Evolutionary conservation across 1,140 invertebrate genomes (phyloP).

Genomic region (Hypothenemus hampei): DNA sequence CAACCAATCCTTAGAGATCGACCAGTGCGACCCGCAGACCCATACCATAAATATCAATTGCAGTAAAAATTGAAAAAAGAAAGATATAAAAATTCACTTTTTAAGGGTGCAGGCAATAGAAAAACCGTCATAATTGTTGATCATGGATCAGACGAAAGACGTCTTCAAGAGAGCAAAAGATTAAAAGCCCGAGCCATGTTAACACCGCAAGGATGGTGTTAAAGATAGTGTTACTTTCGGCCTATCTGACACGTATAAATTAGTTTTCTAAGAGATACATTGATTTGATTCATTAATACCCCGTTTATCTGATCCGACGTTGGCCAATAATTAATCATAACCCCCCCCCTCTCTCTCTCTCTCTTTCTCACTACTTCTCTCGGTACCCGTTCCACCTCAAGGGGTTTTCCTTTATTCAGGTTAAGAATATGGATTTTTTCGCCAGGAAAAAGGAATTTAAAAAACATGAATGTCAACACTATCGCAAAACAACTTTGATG

Average conservation of each 20-base stretch:
- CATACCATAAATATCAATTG: too few relatives aligned
- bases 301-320: slow-evolving; percentile 13
- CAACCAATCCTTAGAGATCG: too few relatives aligned
- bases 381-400: background rate
- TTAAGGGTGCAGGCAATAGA: too few relatives aligned
- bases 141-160: too few relatives aligned
- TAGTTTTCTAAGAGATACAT: slow-evolving; percentile 27
- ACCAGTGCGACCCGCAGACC: too few relatives aligned
- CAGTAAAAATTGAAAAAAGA: too few relatives aligned
- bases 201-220: slow-evolving; percentile 25
- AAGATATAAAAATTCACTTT: too few relatives aligned
- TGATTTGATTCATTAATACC: slow-evolving; percentile 30
- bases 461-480: too few relatives aligned
- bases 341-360: background rate
- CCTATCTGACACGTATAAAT: slow-evolving; percentile 28
- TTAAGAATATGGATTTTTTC: too few relatives aligned
- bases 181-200: slow-evolving; percentile 26
- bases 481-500: too few relatives aligned
- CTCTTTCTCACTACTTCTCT: background rate
- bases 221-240: slow-evolving; percentile 26
- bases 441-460: too few relatives aligned
- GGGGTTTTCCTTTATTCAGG: background rate
- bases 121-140: too few relatives aligned
- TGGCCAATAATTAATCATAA: slow-evolving; percentile 15
- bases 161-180: slow-evolving; percentile 15